These are phyloP conservation scores for Pteropus alecto DNA, from an alignment of 2,113 vertebrate species.

Conservation along the genomic window DNA sequence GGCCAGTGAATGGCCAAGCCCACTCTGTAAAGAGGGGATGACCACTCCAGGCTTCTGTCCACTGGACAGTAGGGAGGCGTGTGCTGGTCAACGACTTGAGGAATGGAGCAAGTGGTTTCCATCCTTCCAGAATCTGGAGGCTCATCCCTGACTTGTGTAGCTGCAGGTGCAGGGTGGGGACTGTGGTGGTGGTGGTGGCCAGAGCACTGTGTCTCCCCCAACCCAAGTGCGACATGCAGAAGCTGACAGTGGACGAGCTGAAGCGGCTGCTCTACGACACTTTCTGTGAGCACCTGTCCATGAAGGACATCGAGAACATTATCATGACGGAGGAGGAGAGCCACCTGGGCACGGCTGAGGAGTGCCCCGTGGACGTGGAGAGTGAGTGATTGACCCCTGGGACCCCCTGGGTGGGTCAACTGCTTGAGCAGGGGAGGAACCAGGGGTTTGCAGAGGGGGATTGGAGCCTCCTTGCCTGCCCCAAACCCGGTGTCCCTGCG, in stretches of 20 bases:
- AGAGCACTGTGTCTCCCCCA: not conserved
- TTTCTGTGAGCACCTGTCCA: conserved; percentile 98
- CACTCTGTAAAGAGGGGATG: not conserved
- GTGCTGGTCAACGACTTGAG: not conserved
- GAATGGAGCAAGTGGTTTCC: not conserved
- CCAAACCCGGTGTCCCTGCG: not conserved
- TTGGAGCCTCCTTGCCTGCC: not conserved
- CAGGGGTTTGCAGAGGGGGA: accelerated
- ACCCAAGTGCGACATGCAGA: conserved; percentile 97
- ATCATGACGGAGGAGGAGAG: conserved; percentile 98
- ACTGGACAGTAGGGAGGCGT: not conserved
- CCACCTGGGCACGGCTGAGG: conserved; percentile 94
- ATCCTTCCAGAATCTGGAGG: not conserved
- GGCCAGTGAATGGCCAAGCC: not conserved
- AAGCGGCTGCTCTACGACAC: conserved; percentile 97
- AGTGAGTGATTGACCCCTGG: conserved; percentile 85
- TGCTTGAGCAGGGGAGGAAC: not conserved
- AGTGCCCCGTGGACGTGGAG: conserved; percentile 97
- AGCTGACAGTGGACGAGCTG: conserved; percentile 97
- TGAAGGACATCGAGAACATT: conserved; percentile 99
- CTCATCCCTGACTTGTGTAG: accelerated
- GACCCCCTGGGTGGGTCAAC: accelerated
- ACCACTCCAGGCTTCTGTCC: not conserved
- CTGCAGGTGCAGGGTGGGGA: not conserved
- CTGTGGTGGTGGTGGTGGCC: not conserved